Conservation (phyloP, 2,888 invertebrate species). For the Cepaea hortensis region DNA sequence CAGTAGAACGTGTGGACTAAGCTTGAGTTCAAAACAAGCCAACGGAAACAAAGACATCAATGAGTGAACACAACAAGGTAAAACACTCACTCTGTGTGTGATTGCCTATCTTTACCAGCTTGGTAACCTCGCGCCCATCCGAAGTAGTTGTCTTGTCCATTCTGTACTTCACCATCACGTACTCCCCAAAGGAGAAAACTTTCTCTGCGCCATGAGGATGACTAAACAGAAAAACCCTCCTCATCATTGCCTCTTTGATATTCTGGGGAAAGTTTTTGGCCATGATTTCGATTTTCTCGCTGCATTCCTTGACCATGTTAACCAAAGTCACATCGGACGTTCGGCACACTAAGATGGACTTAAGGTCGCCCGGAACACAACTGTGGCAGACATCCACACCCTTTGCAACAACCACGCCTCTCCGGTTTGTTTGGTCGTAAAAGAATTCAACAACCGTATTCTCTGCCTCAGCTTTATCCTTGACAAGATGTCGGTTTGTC, state of each 20-base stretch:
- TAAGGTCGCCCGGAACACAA: background rate
- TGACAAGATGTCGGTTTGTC: slow-evolving; percentile 34
- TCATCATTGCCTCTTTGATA: slow-evolving; percentile 8
- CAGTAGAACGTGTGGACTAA: too few relatives aligned
- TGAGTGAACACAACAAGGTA: background rate
- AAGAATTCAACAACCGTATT: slow-evolving; percentile 34
- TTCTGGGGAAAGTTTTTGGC: background rate
- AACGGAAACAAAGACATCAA: background rate
- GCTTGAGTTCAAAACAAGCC: too few relatives aligned
- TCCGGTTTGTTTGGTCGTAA: slow-evolving; percentile 30
- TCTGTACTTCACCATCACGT: slow-evolving; percentile 16
- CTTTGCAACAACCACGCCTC: slow-evolving; percentile 5
- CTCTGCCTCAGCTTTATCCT: slow-evolving; percentile 25
- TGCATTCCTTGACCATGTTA: background rate
- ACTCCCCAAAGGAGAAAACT: slow-evolving; percentile 30
- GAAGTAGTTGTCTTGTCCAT: background rate
- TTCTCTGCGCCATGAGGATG: slow-evolving; percentile 44
- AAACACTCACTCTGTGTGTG: slow-evolving; percentile 17
- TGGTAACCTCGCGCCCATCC: background rate
- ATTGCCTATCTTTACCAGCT: slow-evolving; percentile 16
- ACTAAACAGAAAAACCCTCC: slow-evolving; percentile 14
- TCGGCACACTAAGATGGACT: background rate
- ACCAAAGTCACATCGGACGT: slow-evolving; percentile 2
- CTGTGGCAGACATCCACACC: slow-evolving; percentile 15
- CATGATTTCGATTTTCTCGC: background rate